phyloP scores from a whole-genome alignment of 2,888 invertebrate species.

The Pristionchus entomophagus region DNA sequence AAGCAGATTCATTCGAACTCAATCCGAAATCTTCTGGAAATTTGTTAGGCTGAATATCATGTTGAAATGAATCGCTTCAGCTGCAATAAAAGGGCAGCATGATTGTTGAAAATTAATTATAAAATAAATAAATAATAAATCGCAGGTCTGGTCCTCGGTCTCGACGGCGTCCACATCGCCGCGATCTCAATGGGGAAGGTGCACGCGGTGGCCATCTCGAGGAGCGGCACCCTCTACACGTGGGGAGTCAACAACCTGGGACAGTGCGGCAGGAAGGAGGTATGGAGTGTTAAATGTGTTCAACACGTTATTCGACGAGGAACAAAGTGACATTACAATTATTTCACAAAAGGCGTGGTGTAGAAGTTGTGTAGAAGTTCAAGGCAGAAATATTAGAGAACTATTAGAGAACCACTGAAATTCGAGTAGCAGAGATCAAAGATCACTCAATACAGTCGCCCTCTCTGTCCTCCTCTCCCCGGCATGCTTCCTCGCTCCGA shows the following conservation, averaged over 20 bases:
- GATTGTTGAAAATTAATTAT: too few relatives aligned
- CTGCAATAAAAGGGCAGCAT: too few relatives aligned
- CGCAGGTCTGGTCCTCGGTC: constrained; percentile 79
- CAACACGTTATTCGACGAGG: too few relatives aligned
- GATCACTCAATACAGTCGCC: not conserved
- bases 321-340: too few relatives aligned
- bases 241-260: constrained; percentile 98
- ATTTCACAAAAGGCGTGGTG: too few relatives aligned
- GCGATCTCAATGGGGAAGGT: constrained; percentile 89
- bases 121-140: not conserved
- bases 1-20: too few relatives aligned
- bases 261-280: constrained; percentile 85
- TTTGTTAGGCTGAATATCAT: too few relatives aligned
- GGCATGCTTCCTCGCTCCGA: constrained; percentile 48
- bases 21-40: too few relatives aligned
- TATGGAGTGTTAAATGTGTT: not conserved
- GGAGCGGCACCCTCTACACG: constrained; percentile 91
- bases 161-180: constrained; percentile 84
- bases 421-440: too few relatives aligned
- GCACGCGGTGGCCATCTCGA: constrained; percentile 91
- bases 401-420: too few relatives aligned
- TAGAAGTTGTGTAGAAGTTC: too few relatives aligned
- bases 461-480: constrained; percentile 54
- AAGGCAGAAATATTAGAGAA: too few relatives aligned
- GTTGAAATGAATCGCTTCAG: not conserved